Base-by-base conservation (phyloP, 2,797 vertebrate genomes). In the Heterohyrax brucei region DNA sequence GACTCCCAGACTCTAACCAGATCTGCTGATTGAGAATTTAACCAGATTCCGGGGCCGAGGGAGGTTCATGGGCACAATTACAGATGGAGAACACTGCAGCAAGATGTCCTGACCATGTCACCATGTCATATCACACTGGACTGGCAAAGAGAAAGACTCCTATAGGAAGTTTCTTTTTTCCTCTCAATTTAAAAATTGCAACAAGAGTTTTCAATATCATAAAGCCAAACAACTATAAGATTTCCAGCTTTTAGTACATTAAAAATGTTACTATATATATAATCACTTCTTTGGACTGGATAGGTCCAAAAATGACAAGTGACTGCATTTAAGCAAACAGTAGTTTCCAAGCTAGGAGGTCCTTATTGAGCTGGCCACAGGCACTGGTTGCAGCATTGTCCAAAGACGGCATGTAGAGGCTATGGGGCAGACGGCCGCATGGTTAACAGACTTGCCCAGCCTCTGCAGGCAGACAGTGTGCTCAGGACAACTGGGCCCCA, bases 181-280 rank as follows among this genome's bases (percentile, higher is more conserved):
- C 81, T 84, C 56, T 75, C n/a, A 79, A 46, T n/a, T 50, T 86
- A 80, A 94, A 94, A 10, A 76, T 4, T 26, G 26, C 84, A 85
- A 46, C 5, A 12, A 83, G 46, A 46, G 19, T 56, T 8, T 62
- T 1, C n/a, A 77, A 6, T 18, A 14, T 61, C 13, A 50, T 14
- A 64, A 83, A 87, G 56, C 10, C 18, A 59, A 66, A 78, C 39
- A 66, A 83, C 3, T 21, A 0, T n/a, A 85, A 84, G 53, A 91
- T 62, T 28, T 28, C 48, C 13, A 84, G 66, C n/a, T 70, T 95
- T 26, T 56, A 33, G 21, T 59, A 89, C 13, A 70, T 85, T 50
- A 4, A 56, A 93, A 76, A 33, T 4, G 39, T 39, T 39, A 39
- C 39, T 39, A 5, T 53, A 53, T 14, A 53, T 53, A 9, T 9